Evolutionary conservation across 2,113 vertebrate species (phyloP).

Genomic region (Bos javanicus): DNA sequence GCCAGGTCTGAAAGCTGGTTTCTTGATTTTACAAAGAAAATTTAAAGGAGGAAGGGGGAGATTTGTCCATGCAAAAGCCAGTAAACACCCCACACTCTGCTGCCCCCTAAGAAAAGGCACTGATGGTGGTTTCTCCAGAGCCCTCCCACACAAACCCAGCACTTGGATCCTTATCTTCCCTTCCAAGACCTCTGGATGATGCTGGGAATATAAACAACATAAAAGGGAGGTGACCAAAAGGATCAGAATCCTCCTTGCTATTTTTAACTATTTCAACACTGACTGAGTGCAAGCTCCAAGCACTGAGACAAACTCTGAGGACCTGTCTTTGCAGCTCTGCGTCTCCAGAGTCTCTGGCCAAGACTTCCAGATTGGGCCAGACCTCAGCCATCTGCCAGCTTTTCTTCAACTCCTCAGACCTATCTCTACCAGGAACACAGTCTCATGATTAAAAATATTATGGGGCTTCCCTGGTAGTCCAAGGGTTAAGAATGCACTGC

Average conservation of each 20-base stretch:
- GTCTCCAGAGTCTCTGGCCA: neutral
- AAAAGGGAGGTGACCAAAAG: neutral
- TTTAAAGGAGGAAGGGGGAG: neutral
- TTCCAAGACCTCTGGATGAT: neutral
- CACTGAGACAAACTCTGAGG: neutral
- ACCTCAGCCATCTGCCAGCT: neutral
- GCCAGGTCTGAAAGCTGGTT: neutral
- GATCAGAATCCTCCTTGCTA: neutral
- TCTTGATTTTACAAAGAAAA: neutral
- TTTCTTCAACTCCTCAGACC: neutral
- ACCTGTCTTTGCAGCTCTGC: neutral
- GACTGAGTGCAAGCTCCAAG: neutral
- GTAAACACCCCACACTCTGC: neutral
- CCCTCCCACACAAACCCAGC: neutral
- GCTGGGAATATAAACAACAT: neutral
- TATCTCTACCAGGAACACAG: neutral
- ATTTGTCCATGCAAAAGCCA: neutral
- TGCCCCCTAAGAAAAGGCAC: neutral
- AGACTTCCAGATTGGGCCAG: neutral
- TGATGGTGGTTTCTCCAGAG: neutral
- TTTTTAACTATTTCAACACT: neutral
- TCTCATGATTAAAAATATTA: neutral
- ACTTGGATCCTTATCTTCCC: neutral
- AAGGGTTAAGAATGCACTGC: accelerated
- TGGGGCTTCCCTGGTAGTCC: neutral